Base-by-base conservation (phyloP, 2,888 invertebrate genomes). In the Agrotis exclamationis region DNA sequence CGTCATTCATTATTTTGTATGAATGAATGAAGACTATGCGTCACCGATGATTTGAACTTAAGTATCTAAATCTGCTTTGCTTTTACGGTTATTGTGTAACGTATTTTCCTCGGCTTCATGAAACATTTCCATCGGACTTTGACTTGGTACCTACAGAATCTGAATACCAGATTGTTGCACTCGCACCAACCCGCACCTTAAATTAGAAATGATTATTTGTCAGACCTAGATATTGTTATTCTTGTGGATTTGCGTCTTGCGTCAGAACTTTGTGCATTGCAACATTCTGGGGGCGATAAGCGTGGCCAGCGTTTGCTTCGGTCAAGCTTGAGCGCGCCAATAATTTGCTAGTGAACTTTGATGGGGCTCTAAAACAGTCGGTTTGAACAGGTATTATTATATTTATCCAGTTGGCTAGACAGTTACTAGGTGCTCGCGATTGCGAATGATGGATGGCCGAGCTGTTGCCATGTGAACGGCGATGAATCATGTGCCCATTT, bases 281-380 rank as follows among this genome's bases (percentile, higher is more conserved):
- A 75, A 79, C 71, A 81, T 64, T 78, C 74, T 81, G 70, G 66
- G 57, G 66, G 75, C 72, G 65, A 59, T 63, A 64, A 70, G 71
- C 76, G 76, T 73, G 53, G 80, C 79, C n/a, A 68, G 59, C 72
- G 66, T 67, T 76, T 44, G 62, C 60, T 51, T 79, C 80, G 80
- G 90, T 88, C 86, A 89, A 74, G 89, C 88, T 85, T 84, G 84
- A 87, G 81, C 82, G 86, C 82, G 80, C 82, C 83, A 81, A 86
- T 90, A 90, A 89, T 89, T 85, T 89, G 88, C 85, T 79, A 81
- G 86, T 90, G 87, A 87, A 87, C 85, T 89, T 89, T 87, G 87
- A 89, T 86, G 89, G 86, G 79, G 86, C 73, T 77, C 74, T 56
- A 87, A 85, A 86, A 87, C 84, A 84, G 73, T 78, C 76, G 58